Conservation (phyloP, 2,113 vertebrate genomes). For the Eublepharis macularius region DNA sequence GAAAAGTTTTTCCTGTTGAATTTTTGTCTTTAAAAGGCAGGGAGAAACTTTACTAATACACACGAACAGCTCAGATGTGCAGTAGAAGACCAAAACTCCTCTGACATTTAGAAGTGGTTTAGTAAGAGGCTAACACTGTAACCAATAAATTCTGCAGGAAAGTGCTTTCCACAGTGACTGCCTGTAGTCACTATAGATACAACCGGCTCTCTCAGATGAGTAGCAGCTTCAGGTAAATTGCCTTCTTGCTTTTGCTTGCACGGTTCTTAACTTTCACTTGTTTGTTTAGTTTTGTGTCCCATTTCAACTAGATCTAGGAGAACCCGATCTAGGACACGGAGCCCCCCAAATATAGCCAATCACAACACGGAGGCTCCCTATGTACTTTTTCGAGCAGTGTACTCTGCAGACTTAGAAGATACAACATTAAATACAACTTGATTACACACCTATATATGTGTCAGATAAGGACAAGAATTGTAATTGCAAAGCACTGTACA, state of each 20-base stretch:
- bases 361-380: no score
- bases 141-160: not conserved
- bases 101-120: not conserved
- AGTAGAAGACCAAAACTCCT: not conserved
- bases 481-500: not conserved
- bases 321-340: not conserved
- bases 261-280: not conserved
- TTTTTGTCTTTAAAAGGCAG: not conserved
- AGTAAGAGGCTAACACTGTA: not conserved
- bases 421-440: not conserved
- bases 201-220: not conserved
- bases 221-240: not conserved
- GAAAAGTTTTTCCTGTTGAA: not conserved
- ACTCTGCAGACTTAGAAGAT: not conserved
- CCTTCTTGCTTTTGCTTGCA: not conserved
- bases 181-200: not conserved
- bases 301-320: not conserved
- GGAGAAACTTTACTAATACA: not conserved
- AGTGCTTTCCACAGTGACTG: not conserved
- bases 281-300: not conserved
- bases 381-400: not conserved
- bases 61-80: not conserved
- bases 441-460: not conserved
- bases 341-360: not conserved
- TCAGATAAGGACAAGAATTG: constrained; percentile 1